Base-by-base conservation (phyloP, 2,888 invertebrate species). In the Calameuta filiformis region DNA sequence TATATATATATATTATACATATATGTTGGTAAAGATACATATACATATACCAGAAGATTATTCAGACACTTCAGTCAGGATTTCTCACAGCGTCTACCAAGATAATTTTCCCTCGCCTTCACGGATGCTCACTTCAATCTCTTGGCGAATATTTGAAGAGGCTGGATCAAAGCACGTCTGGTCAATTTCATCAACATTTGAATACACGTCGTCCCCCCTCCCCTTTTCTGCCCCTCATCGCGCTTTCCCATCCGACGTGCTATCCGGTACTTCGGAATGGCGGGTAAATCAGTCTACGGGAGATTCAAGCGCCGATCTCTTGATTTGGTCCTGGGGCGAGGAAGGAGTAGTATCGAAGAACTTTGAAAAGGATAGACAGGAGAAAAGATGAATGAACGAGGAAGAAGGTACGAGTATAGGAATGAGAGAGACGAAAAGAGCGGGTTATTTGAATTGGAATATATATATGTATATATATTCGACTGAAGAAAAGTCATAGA, bases 121-220 rank as follows among this genome's bases (percentile, higher is more conserved):
- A 89, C 89, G 89, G 90, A 91, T 90, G 91, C 89, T 91, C 90
- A 90, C 90, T 91, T 90, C 90, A 90, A 91, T 90, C 89, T 90
- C 88, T 89, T 88, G 87, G 89, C 85, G 89, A 90, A 91, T 91
- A 91, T 91, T 90, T 91, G 89, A 91, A 90, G 88, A 91, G 89
- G 89, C 88, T 87, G 85, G 91, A 91, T 91, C 91, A 91, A 91
- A 91, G 91, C 88, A 84, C 85, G 90, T 91, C 91, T 91, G 91
- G 91, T 91, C 91, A 91, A 91, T 91, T 91, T 91, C 91, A 91
- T 91, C 91, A 91, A 89, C 90, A 91, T 91, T 91, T 91, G 91
- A 91, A 91, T 91, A 90, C 90, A 87, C 83, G 83, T 75, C 79
- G 73, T 73, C 74, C 35, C 31, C 73, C 83, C 84, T 35, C 81